Evolutionary conservation across 2,888 invertebrate genomes (phyloP), one percentile per base, ranked within the genome.

Genomic region (Mactromeris polynyma): DNA sequence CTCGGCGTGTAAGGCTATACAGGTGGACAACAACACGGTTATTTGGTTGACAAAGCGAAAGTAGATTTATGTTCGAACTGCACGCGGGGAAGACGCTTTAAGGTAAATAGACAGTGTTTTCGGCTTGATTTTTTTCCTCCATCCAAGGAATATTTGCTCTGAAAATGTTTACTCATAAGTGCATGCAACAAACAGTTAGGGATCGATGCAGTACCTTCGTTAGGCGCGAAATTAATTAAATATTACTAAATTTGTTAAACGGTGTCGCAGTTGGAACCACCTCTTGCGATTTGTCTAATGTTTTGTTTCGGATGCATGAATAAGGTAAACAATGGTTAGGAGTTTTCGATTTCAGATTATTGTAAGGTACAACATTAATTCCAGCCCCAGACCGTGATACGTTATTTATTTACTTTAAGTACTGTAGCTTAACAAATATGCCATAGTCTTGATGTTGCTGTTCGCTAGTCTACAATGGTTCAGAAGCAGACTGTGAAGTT

Each of bases 81-180:
- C 73, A 73, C 73, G 73, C 73, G 73, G 73, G 73, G 73, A 73
- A 31, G 73, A 73, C 73, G 73, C 73, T 33, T 73, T 73, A 19
- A 73, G 73, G 73, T 73, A 73, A 73, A 36, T 73, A 33, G 11
- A 33, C 36, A 0, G 36, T 33, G 6, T 36, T 31, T 36, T 73
- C 31, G 33, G 36, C 21, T 0, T 33, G 14, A 4, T 73, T 73
- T 26, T 73, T 11, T 19, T 33, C 14, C 19, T 73, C 19, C 17
- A 73, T 33, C 33, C 3, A 36, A 6, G 0, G 4, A 36, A 4
- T 33, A 19, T 17, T 19, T 11, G 9, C 3, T 36, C 19, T 17
- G 14, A 19, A 33, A 17, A 6, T 73, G 36, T 17, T 7, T 36
- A 33, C 73, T 36, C 0, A 14, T 73, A 33, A 4, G 14, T 33